These are phyloP conservation scores for Nasonia longicornis DNA, from an alignment of 1,140 invertebrate species.

Conservation along the genomic window DNA sequence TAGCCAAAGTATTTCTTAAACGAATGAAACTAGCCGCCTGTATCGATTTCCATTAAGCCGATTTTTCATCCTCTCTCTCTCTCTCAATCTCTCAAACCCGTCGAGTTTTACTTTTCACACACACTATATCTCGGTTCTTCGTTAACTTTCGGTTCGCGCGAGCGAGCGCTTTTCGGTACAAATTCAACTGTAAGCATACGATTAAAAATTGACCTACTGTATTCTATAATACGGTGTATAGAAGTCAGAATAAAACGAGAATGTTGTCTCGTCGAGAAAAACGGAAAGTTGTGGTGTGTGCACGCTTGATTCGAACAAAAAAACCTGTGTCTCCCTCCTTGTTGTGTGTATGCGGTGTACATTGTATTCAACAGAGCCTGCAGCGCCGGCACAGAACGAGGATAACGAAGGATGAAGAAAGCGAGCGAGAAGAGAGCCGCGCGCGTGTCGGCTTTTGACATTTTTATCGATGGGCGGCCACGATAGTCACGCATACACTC, in stretches of 20 bases:
- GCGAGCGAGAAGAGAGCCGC: background rate
- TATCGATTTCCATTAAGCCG: conserved; percentile 4
- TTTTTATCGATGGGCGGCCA: conserved; percentile 31
- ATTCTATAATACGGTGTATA: background rate
- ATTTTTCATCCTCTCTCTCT: background rate
- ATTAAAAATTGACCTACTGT: background rate
- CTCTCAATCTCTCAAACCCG: conserved; percentile 50
- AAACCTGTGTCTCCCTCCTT: background rate
- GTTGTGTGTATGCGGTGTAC: background rate
- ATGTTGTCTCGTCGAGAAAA: background rate
- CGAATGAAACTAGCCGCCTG: background rate
- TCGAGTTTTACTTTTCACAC: conserved; percentile 2
- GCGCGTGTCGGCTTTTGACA: conserved; percentile 24
- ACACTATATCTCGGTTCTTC: background rate
- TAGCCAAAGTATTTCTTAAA: background rate
- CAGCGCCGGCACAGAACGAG: background rate
- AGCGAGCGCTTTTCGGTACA: background rate
- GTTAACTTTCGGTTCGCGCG: background rate
- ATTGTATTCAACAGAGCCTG: background rate
- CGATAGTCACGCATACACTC: conserved; percentile 16
- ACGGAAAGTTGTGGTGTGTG: background rate
- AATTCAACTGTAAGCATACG: background rate
- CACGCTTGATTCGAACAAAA: background rate
- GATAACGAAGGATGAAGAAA: background rate
- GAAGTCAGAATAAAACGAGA: background rate